These are phyloP conservation scores for Sinocyclocheilus rhinocerous DNA, from an alignment of 2,113 vertebrate species.

Conservation along the genomic window DNA sequence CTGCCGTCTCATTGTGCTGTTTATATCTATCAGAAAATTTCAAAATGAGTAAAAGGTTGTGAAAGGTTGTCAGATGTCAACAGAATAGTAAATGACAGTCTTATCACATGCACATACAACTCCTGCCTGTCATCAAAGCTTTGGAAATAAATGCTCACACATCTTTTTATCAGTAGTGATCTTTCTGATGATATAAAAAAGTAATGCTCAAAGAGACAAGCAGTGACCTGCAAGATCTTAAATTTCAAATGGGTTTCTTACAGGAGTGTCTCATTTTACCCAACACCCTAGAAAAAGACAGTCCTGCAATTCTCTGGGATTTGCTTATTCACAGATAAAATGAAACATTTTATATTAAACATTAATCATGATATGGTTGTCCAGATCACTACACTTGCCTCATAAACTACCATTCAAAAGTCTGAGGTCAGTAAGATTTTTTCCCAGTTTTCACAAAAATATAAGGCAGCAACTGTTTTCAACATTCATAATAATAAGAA, in stretches of 20 bases:
- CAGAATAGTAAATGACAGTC: constrained; percentile 1
- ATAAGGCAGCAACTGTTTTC: background rate
- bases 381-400: background rate
- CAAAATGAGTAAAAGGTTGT: background rate
- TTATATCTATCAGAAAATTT: background rate
- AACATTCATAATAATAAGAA: background rate
- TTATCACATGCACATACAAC: constrained; percentile 5
- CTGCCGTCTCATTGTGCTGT: background rate
- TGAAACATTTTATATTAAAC: background rate
- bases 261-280: background rate
- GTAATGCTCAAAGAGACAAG: constrained; percentile 12
- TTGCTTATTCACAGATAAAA: background rate
- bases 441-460: background rate
- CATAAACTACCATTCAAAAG: background rate
- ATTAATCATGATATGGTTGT: background rate
- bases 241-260: background rate
- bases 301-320: background rate
- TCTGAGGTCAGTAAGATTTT: too few species aligned
- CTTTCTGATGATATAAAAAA: background rate
- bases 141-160: background rate
- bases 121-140: background rate
- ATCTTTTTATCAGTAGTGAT: background rate
- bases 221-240: background rate
- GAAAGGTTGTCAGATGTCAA: constrained; percentile 9
- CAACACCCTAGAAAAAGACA: background rate